Evolutionary conservation across 2,113 vertebrate species (phyloP).

Genomic region (Cinclus cinclus): DNA sequence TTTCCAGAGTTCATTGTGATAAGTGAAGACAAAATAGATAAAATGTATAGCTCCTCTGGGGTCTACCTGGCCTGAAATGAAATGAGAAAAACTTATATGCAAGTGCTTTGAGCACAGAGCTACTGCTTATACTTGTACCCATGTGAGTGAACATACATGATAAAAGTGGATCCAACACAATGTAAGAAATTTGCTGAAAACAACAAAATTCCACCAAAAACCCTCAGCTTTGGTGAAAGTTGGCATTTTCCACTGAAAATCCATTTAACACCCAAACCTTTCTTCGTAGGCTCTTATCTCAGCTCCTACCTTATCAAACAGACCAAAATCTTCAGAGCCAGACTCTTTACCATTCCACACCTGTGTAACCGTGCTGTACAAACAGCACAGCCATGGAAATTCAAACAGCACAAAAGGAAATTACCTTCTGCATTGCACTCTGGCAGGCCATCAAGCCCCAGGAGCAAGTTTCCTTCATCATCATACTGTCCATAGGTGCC

Average conservation of each 20-base stretch:
- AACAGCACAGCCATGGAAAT: background rate
- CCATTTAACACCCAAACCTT: background rate
- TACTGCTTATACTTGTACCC: background rate
- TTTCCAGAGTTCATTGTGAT: background rate
- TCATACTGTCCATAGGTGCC: constrained; percentile 84
- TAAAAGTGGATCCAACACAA: background rate
- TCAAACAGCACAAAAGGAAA: background rate
- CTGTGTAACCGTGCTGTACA: background rate
- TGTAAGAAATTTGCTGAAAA: background rate
- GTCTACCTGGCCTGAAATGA: background rate
- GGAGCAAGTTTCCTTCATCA: constrained; percentile 79
- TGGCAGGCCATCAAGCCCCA: constrained; percentile 78
- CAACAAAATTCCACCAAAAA: background rate
- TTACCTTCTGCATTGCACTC: constrained; percentile 91
- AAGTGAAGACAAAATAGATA: background rate
- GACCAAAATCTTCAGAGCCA: background rate
- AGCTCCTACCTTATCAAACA: background rate
- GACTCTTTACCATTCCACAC: background rate
- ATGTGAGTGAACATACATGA: rapidly evolving
- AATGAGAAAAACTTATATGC: background rate
- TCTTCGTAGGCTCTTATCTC: background rate
- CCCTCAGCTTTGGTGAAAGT: background rate
- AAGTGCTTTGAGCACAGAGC: background rate
- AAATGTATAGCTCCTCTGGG: background rate
- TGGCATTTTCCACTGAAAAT: background rate